Conservation (phyloP, 23 tunicate genomes). For the Styela clava region DNA sequence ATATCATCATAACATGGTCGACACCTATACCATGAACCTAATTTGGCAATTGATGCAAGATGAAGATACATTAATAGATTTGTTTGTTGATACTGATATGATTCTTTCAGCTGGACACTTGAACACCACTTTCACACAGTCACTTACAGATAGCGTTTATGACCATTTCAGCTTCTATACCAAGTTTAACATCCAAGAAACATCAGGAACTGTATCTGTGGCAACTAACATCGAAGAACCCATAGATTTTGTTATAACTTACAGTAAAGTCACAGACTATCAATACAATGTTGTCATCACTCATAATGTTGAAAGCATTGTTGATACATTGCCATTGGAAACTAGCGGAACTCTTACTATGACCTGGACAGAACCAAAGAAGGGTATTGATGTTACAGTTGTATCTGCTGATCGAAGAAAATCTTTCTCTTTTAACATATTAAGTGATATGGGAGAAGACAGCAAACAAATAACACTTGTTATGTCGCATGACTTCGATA, state of each 20-base stretch:
- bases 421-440: background rate
- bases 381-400: background rate
- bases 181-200: background rate
- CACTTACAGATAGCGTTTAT: background rate
- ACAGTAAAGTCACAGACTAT: background rate
- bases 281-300: background rate
- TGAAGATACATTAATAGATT: background rate
- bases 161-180: background rate
- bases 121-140: background rate
- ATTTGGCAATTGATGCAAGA: background rate
- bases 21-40: background rate
- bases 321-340: background rate
- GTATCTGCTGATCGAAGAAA: background rate
- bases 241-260: background rate
- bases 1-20: background rate
- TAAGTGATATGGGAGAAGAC: background rate
- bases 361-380: background rate
- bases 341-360: background rate
- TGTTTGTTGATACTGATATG: background rate
- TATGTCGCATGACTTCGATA: background rate
- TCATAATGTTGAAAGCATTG: constrained; percentile 5
- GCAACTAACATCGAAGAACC: background rate
- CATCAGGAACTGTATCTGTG: background rate
- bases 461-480: background rate
- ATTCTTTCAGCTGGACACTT: background rate